Evolutionary conservation across 2,113 vertebrate species (phyloP).

Genomic region (Etia nguti): DNA sequence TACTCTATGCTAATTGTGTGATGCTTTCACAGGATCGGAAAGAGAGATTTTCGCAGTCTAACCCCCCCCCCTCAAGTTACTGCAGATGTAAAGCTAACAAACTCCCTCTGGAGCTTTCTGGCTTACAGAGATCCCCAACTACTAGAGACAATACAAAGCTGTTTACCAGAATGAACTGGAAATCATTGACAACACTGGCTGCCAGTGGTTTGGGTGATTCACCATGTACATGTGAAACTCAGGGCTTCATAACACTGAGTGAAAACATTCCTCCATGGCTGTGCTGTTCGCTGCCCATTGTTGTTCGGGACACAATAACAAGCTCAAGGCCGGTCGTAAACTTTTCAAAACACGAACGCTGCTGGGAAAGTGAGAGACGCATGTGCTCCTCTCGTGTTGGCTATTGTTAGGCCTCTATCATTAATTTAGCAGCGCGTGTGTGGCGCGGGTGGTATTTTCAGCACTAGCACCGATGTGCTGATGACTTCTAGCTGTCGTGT

Average conservation of each 20-base stretch:
- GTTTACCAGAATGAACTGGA: conserved; percentile 65
- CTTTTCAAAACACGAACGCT: background rate
- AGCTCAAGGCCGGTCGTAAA: conserved; percentile 21
- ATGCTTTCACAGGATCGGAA: background rate
- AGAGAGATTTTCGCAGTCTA: background rate
- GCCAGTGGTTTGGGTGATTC: conserved; percentile 61
- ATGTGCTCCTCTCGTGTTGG: background rate
- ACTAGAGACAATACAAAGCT: conserved; percentile 59
- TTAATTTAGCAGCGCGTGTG: background rate
- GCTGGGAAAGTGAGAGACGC: conserved; percentile 6
- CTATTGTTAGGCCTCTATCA: conserved; percentile 1
- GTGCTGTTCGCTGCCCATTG: conserved; percentile 23
- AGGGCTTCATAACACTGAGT: conserved; percentile 22
- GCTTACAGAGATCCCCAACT: conserved; percentile 24
- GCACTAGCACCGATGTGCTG: background rate
- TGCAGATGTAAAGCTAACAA: conserved; percentile 36
- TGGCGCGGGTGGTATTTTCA: background rate
- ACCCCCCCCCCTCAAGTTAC: conserved; percentile 19
- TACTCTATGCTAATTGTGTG: background rate
- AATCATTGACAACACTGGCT: conserved; percentile 48
- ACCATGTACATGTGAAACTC: conserved; percentile 38
- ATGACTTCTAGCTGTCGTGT: background rate
- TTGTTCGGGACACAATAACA: conserved; percentile 37
- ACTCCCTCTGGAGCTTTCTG: conserved; percentile 60
- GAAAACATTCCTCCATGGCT: conserved; percentile 47